Conservation (phyloP, 2,888 invertebrate genomes). For the Gisinianus flammeolus region DNA sequence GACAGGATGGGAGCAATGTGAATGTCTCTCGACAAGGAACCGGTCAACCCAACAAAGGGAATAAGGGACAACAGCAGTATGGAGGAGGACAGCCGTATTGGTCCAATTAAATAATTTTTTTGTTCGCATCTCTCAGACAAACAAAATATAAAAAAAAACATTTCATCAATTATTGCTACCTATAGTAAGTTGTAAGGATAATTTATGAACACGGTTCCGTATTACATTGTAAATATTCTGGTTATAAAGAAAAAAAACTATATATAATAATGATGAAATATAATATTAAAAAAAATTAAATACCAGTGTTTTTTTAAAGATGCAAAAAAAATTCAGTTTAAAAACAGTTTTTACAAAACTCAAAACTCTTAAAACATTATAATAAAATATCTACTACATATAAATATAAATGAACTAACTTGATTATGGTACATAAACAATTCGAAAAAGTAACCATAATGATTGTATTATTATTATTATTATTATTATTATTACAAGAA, state of each 20-base stretch:
- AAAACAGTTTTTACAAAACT: too few relatives aligned
- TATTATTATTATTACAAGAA: too few relatives aligned
- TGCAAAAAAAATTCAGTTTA: slow-evolving; percentile 19
- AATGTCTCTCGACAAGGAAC: slow-evolving; percentile 54
- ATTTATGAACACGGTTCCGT: not conserved
- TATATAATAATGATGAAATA: not conserved
- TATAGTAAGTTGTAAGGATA: slow-evolving; percentile 6
- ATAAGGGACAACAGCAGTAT: slow-evolving; percentile 51
- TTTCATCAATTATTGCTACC: slow-evolving; percentile 32
- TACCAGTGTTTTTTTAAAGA: slow-evolving; percentile 38
- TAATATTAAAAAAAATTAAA: slow-evolving; percentile 21
- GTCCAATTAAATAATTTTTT: slow-evolving; percentile 46
- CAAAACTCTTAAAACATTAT: too few relatives aligned
- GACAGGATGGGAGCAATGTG: slow-evolving; percentile 54
- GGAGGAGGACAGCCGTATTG: slow-evolving; percentile 50
- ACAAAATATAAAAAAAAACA: slow-evolving; percentile 25
- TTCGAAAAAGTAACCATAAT: too few relatives aligned
- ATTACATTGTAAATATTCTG: slow-evolving; percentile 13
- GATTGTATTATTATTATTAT: too few relatives aligned
- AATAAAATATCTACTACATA: too few relatives aligned
- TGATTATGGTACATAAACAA: too few relatives aligned
- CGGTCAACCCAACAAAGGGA: slow-evolving; percentile 56
- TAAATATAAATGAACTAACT: too few relatives aligned
- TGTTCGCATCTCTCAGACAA: slow-evolving; percentile 12
- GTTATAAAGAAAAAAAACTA: not conserved